phyloP scores from a whole-genome alignment of 2,888 invertebrate species.

The Eristalis arbustorum region DNA sequence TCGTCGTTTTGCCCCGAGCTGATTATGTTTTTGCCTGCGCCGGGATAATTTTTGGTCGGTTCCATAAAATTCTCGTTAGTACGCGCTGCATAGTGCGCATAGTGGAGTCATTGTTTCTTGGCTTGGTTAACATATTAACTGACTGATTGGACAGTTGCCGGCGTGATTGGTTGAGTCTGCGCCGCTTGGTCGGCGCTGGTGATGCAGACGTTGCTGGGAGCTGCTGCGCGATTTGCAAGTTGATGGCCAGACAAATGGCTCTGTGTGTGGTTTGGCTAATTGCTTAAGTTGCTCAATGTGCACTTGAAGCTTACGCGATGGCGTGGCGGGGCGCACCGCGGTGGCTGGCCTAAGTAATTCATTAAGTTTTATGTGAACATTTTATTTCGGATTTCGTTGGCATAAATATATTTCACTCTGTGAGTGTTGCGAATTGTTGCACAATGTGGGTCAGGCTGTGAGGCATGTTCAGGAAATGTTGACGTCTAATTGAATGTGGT shows the following conservation, averaged over 20 bases:
- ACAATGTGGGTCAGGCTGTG: conserved; percentile 19
- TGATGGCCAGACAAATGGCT: conserved; percentile 64
- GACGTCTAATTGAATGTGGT: neutral
- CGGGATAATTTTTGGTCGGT: conserved; percentile 65
- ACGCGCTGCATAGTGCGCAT: neutral
- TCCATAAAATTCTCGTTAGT: conserved; percentile 68
- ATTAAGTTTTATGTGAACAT: conserved; percentile 65
- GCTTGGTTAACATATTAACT: conserved; percentile 68
- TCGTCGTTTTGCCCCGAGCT: conserved; percentile 31
- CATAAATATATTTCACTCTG: conserved; percentile 13
- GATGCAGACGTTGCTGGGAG: conserved; percentile 13
- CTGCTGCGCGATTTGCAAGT: conserved; percentile 65
- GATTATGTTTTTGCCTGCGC: conserved; percentile 68
- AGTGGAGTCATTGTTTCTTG: conserved; percentile 52
- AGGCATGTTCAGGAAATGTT: conserved; percentile 28
- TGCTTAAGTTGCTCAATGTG: conserved; percentile 62
- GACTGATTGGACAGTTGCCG: conserved; percentile 67
- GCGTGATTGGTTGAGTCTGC: conserved; percentile 62
- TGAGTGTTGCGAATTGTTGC: conserved; percentile 11
- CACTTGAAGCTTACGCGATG: conserved; percentile 2
- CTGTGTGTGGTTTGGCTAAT: conserved; percentile 63
- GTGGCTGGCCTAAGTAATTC: conserved; percentile 59
- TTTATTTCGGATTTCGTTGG: conserved; percentile 48
- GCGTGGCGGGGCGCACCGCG: neutral
- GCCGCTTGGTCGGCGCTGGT: conserved; percentile 24